A percentile compares a stretch with the other conserved stretches of the same genome.
These are phyloP conservation scores for Bombus affinis DNA, from an alignment of 1,140 invertebrate species.

Conservation along the genomic window DNA sequence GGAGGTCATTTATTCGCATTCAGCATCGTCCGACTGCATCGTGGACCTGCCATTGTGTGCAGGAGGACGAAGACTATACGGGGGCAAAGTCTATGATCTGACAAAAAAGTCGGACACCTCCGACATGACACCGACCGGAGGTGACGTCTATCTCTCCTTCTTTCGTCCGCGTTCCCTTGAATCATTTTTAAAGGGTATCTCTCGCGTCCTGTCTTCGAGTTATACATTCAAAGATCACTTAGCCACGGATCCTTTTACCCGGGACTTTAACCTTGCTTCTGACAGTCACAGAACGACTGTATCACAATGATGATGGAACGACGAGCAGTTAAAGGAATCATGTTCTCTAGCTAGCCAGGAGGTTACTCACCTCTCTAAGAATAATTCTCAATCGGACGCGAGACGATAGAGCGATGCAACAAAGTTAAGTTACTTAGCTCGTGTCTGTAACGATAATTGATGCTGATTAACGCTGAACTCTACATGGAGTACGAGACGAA, in stretches of 20 bases:
- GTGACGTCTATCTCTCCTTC: slow-evolving; percentile 58
- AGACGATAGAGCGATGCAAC: neutral
- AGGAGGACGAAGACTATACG: slow-evolving; percentile 64
- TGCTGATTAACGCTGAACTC: slow-evolving; percentile 11
- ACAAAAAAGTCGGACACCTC: slow-evolving; percentile 69
- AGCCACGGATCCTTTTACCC: slow-evolving; percentile 46
- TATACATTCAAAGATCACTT: slow-evolving; percentile 55
- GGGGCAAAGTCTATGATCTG: slow-evolving; percentile 68
- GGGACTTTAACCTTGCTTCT: slow-evolving; percentile 50
- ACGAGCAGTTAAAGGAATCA: slow-evolving; percentile 32
- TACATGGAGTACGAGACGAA: neutral
- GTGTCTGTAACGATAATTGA: neutral
- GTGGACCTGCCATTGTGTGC: slow-evolving; percentile 74
- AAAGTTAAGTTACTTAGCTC: neutral
- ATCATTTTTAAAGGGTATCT: slow-evolving; percentile 64
- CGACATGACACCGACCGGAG: slow-evolving; percentile 58
- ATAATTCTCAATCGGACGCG: neutral
- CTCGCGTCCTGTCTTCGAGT: slow-evolving; percentile 51
- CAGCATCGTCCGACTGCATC: slow-evolving; percentile 69
- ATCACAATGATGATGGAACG: slow-evolving; percentile 56
- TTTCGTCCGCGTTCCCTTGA: slow-evolving; percentile 42
- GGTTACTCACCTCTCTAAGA: neutral
- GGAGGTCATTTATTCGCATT: slow-evolving; percentile 80
- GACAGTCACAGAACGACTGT: slow-evolving; percentile 57
- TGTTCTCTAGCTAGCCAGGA: neutral